Evolutionary conservation across 2,113 vertebrate species (phyloP).

Genomic region (Triplophysa rosa): DNA sequence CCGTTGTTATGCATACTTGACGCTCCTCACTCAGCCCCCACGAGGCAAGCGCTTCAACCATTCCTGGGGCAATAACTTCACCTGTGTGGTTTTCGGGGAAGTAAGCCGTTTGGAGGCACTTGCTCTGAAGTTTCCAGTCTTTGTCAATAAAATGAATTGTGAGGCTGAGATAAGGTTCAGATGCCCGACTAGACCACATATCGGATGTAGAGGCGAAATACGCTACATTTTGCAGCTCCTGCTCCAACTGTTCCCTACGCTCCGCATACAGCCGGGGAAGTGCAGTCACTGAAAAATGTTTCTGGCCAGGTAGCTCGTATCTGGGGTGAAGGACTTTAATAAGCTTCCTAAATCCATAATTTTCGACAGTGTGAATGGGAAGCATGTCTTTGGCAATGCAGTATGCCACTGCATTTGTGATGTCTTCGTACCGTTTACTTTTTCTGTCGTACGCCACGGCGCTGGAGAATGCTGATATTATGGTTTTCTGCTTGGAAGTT

Average conservation of each 20-base stretch:
- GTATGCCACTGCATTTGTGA: constrained; percentile 6
- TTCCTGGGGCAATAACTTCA: not conserved
- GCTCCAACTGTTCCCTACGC: not conserved
- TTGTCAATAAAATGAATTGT: no score
- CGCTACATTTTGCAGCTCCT: not conserved
- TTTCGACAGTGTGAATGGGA: not conserved
- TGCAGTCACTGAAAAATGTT: not conserved
- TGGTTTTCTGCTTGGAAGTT: no score
- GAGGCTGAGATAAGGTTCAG: constrained; percentile 37
- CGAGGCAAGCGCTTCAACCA: not conserved
- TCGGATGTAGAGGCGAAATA: not conserved
- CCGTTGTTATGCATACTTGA: no score
- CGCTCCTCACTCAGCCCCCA: no score
- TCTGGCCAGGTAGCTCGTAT: not conserved
- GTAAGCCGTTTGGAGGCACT: constrained; percentile 26
- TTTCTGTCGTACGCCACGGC: no score
- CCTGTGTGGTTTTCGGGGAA: constrained; percentile 44
- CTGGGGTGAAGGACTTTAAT: constrained; percentile 6
- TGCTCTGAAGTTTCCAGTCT: constrained; percentile 26
- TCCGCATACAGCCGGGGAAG: not conserved
- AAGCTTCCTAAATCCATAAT: not conserved
- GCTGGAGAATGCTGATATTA: no score
- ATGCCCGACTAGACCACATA: constrained; percentile 17
- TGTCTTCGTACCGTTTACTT: no score
- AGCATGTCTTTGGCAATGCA: constrained; percentile 22